Conservation (phyloP, 2,113 vertebrate species). For the Pyxicephalus adspersus region DNA sequence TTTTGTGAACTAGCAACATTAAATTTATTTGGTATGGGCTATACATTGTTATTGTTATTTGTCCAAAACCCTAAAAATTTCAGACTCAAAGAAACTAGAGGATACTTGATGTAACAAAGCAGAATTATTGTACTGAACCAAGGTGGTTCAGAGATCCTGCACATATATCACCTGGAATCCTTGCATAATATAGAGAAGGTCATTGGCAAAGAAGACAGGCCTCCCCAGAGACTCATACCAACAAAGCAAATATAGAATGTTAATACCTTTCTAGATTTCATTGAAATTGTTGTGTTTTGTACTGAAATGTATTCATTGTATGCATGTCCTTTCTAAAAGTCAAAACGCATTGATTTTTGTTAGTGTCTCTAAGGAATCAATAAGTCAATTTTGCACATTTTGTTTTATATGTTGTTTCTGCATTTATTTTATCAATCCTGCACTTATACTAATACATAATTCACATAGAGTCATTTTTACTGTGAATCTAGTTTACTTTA, state of each 20-base stretch:
- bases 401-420: not conserved
- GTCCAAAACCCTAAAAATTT: too few relatives aligned
- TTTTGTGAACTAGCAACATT: too few relatives aligned
- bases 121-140: too few relatives aligned
- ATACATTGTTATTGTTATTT: too few relatives aligned
- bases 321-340: slow-evolving; percentile 1
- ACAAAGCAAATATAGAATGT: not conserved
- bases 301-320: not conserved
- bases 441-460: too few relatives aligned
- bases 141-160: too few relatives aligned
- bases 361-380: not conserved
- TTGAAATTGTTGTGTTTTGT: not conserved
- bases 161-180: not conserved
- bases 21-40: too few relatives aligned
- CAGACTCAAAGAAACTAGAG: too few relatives aligned
- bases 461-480: too few relatives aligned
- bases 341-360: slow-evolving; percentile 8
- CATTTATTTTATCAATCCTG: not conserved
- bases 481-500: too few relatives aligned
- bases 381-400: not conserved
- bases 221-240: not conserved
- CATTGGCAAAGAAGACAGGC: not conserved
- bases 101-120: too few relatives aligned
- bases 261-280: not conserved
- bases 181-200: not conserved